Base-by-base conservation (phyloP, 2,888 invertebrate genomes). In the Lamproptera curius region DNA sequence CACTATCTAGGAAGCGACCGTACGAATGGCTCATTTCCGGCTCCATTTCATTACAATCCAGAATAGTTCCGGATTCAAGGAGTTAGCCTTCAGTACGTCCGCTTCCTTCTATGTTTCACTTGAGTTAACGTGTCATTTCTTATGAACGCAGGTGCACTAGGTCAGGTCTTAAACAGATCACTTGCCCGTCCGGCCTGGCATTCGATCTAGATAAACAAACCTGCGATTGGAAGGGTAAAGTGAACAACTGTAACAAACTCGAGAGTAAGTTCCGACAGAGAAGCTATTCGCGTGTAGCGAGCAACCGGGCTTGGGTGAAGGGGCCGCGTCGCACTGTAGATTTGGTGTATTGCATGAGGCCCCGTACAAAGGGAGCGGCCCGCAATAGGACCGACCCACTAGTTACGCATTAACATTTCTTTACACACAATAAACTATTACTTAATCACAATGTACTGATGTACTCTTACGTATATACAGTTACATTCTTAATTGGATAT, bases 141-240 rank as follows among this genome's bases (percentile, higher is more conserved):
- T 88, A 80, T 87, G 86, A 89, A 89, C 87, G 73, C 91, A 94
- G 94, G 93, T 96, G 96, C 93, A 96, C 95, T 91, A 95, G 93
- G 91, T 94, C 95, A 91, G 95, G 95, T 91, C 93, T 96, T 91
- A 95, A 95, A 94, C 94, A 95, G 92, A 95, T 97, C 91, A 95
- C 95, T 90, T 97, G 97, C 90, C 97, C 97, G 86, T 95, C 95
- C 87, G 97, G 97, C 91, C 92, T 97, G 92, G 94, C 96, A 90
- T 97, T 97, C 92, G 97, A 97, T 92, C 93, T 97, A 91, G 94
- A 95, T 91, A 97, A 96, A 92, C 97, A 97, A 92, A 97, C 97
- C 87, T 97, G 97, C 91, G 96, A 97, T 92, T 97, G 97, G 97
- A 97, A 96, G 92, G 96, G 95, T 91, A 96, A 97, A 93, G 97